Evolutionary conservation across 2,888 invertebrate species (phyloP), one percentile per base, ranked within the genome.

Genomic region (Tipula helvola): DNA sequence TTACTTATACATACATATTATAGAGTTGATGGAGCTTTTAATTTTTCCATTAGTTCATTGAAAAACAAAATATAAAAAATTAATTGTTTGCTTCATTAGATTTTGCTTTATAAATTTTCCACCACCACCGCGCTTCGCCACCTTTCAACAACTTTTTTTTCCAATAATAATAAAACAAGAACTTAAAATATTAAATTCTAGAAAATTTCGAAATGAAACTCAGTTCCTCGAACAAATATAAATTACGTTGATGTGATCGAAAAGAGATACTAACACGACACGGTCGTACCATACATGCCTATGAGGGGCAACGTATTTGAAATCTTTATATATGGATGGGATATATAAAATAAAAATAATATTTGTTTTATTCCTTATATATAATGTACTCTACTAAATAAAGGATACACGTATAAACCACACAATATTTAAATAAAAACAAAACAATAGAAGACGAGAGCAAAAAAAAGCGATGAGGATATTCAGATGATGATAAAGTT

Each of bases 401-500:
- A 28, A 28, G 28, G 18, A 71, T 71, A 28, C 28, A 28, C 28
- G 28, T 28, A 28, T 28, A 28, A 28, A 28, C n/a, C 28, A 71
- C 28, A 71, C 18, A 71, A 28, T 71, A 71, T 71, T 71, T 71
- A 71, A 71, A 71, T 71, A 71, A 71, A 71, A 71, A 28, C 71
- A 71, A 71, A 71, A 28, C 28, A 71, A 71, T 71, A 71, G 71
- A 71, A 71, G 71, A 71, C 71, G 71, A 71, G 28, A 28, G 71
- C 28, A 28, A 71, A 71, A 71, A 10, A 71, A 71, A 71, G 28
- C 71, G 71, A 71, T 71, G 71, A 71, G 71, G 87, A 87, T 87
- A 87, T 86, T 87, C 86, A 83, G 86, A 86, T 86, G 87, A 87
- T 87, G 86, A 57, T 57, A 83, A 83, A 87, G 87, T 87, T 87